These are phyloP conservation scores for Xyliphius kryptos DNA, from an alignment of 2,113 vertebrate genomes.

Conservation along the genomic window DNA sequence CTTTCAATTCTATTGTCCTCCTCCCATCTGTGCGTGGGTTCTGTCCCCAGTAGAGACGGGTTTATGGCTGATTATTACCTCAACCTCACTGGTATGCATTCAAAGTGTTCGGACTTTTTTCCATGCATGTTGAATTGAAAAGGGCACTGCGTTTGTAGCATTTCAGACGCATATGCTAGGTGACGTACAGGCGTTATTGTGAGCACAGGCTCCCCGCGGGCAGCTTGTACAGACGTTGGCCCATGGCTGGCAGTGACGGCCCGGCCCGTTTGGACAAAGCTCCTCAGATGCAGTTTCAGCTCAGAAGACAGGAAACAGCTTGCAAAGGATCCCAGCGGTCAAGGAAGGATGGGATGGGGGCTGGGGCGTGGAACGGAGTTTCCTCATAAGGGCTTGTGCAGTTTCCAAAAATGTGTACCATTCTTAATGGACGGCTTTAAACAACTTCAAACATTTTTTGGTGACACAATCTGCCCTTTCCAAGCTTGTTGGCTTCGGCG, in stretches of 20 bases:
- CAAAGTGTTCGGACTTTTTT: not conserved
- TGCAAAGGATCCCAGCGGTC: slow-evolving; percentile 62
- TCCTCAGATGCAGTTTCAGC: slow-evolving; percentile 57
- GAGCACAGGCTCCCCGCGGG: slow-evolving; percentile 10
- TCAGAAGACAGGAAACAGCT: slow-evolving; percentile 75
- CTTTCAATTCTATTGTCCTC: slow-evolving; percentile 1
- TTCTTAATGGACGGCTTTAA: slow-evolving; percentile 12
- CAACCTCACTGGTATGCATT: not conserved
- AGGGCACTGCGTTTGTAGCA: slow-evolving; percentile 1
- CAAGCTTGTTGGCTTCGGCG: slow-evolving; percentile 10
- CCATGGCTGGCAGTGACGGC: slow-evolving; percentile 22
- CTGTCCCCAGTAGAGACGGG: slow-evolving; percentile 26
- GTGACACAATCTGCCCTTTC: slow-evolving; percentile 15
- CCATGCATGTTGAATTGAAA: slow-evolving; percentile 7
- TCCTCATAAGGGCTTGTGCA: slow-evolving; percentile 53
- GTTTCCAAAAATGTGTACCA: slow-evolving; percentile 24
- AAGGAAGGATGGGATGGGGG: slow-evolving; percentile 50
- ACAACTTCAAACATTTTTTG: slow-evolving; percentile 9
- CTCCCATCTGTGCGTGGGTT: slow-evolving; percentile 19
- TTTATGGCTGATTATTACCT: slow-evolving; percentile 7
- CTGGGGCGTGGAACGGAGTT: slow-evolving; percentile 59
- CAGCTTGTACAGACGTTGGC: slow-evolving; percentile 30
- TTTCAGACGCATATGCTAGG: slow-evolving; percentile 1
- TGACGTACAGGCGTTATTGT: slow-evolving; percentile 8
- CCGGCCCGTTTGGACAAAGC: slow-evolving; percentile 41